These are phyloP conservation scores for Triplophysa dalaica DNA, from an alignment of 2,113 vertebrate genomes.

Conservation along the genomic window DNA sequence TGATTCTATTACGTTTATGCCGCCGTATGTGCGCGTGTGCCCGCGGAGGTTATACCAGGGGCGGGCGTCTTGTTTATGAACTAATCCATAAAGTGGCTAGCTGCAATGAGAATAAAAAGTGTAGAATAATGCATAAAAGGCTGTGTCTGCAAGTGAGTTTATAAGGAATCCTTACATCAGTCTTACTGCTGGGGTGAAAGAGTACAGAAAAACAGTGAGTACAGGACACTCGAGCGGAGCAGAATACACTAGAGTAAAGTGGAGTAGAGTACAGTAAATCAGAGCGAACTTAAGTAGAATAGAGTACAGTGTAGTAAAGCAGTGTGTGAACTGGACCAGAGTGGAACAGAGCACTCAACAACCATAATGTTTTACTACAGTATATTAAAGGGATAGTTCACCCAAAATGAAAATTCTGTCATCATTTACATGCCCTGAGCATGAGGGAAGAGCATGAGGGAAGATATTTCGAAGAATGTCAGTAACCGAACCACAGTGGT, in stretches of 20 bases:
- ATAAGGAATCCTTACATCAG: not conserved
- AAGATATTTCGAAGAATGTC: no score
- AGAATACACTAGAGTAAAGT: not conserved
- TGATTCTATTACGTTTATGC: conserved; percentile 82
- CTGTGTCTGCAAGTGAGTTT: not conserved
- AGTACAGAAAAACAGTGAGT: not conserved
- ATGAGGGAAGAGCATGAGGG: no score
- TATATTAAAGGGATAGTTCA: no score
- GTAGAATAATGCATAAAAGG: conserved; percentile 26
- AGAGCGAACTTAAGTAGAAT: not conserved
- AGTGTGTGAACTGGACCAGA: no score
- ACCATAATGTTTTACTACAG: no score
- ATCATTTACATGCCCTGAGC: no score
- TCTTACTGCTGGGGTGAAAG: not conserved
- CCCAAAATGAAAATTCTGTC: no score
- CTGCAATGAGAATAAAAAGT: conserved; percentile 32
- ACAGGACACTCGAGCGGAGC: not conserved
- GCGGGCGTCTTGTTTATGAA: conserved; percentile 47
- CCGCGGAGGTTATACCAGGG: conserved; percentile 70
- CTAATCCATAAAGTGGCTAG: conserved; percentile 53
- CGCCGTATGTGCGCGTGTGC: conserved; percentile 70
- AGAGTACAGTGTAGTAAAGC: not conserved
- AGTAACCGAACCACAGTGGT: no score
- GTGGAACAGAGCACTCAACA: no score
- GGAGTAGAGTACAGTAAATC: not conserved